Percentiles rank a stretch among this genome's conserved stretches.
These are phyloP conservation scores for Pteronura brasiliensis DNA, from an alignment of 2,113 vertebrate genomes.

Conservation along the genomic window DNA sequence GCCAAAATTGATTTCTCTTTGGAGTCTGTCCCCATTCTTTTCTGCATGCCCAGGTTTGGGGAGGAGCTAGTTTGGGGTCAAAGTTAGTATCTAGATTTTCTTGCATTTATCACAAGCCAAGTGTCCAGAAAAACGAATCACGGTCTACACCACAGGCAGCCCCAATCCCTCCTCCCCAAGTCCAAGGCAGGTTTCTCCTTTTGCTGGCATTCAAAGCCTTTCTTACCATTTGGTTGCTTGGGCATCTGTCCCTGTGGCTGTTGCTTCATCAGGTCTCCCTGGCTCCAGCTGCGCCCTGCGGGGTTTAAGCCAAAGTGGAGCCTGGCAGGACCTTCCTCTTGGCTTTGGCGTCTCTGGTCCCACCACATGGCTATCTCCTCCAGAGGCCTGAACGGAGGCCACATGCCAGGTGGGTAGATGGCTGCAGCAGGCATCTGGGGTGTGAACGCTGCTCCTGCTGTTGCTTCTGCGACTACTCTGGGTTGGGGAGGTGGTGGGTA, in stretches of 20 bases:
- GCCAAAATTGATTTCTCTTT: background rate
- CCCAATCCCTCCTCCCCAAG: background rate
- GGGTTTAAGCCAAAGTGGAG: background rate
- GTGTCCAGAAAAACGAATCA: background rate
- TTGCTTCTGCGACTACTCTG: background rate
- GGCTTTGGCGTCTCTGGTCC: background rate
- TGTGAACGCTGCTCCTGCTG: background rate
- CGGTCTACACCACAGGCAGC: background rate
- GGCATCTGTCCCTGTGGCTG: background rate
- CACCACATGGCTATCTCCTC: rapidly evolving
- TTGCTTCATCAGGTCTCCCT: background rate
- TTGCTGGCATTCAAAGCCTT: background rate
- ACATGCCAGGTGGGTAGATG: background rate
- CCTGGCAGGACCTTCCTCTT: background rate
- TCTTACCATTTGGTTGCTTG: background rate
- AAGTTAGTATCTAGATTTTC: background rate
- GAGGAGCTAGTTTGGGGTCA: background rate
- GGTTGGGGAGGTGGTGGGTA: background rate
- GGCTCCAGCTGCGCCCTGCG: background rate
- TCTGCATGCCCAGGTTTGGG: background rate
- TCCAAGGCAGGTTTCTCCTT: background rate
- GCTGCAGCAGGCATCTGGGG: background rate
- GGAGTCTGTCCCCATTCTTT: background rate
- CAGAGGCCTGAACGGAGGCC: background rate
- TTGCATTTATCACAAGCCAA: background rate